Evolutionary conservation across 1,140 invertebrate genomes (phyloP), one percentile per base, ranked within the genome.

Genomic region (Polypedilum pembai): DNA sequence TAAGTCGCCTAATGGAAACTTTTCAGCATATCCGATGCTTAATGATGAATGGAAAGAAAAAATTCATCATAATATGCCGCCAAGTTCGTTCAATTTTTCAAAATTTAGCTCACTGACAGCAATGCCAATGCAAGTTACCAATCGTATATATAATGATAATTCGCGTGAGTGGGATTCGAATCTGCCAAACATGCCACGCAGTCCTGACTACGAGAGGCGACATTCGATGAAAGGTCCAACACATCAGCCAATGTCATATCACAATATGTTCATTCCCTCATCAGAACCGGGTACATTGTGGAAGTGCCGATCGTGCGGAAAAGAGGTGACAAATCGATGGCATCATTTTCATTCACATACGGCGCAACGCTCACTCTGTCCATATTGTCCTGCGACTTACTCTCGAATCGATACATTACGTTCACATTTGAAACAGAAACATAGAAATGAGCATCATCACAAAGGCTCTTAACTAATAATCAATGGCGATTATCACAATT

Each of bases 341-440:
- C 92, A 94, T 83, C 92, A 94, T 84, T 91, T 88, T 84, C 91
- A 93, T 83, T 91, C 90, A 76, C 92, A 93, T 82, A 91, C 89
- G 63, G 87, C 89, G 73, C 88, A 91, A 82, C 85, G 91, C 76
- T 92, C 89, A 76, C 87, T 87, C 78, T 94, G 92, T 81, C 91
- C 91, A 41, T 92, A 92, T 82, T 94, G 92, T 84, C 88, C 90
- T 75, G 90, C 91, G 77, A 91, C 90, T 69, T 94, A 93, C 85
- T 92, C 91, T 84, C 88, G 92, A 80, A 92, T 92, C 79, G 92
- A 94, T 84, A 92, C 91, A 18, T 84, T 93, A 77, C 86, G 90
- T 78, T 88, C 88, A 40, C 91, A 93, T 81, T 85, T 92, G 80
- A 85, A 89, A 76, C 85, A 87, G 80, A 92, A 92, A 82, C 91